These are phyloP conservation scores for Drosophila putrida DNA, from an alignment of 2,888 invertebrate species.

Conservation along the genomic window DNA sequence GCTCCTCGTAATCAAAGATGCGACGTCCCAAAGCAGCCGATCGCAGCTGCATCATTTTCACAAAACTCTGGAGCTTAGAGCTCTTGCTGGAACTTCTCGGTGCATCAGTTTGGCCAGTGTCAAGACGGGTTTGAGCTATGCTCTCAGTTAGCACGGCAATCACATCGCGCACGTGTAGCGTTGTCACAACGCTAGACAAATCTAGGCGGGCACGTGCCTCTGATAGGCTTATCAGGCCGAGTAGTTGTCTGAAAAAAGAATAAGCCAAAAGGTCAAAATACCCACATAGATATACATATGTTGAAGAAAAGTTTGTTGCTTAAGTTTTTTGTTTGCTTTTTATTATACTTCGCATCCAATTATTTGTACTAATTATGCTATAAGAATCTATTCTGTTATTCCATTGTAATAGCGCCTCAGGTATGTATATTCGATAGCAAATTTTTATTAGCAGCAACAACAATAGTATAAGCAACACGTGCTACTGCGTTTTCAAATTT, in stretches of 20 bases:
- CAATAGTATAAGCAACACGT: not conserved
- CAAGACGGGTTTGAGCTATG: slow-evolving; percentile 91
- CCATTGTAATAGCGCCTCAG: not conserved
- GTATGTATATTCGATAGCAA: not conserved
- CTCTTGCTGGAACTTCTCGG: slow-evolving; percentile 73
- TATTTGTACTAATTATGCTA: slow-evolving; percentile 2
- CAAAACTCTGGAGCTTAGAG: slow-evolving; percentile 89
- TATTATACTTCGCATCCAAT: not conserved
- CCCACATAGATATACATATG: not conserved
- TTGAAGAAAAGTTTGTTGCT: slow-evolving; percentile 39
- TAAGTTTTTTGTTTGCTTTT: slow-evolving; percentile 29
- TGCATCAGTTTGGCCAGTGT: slow-evolving; percentile 70
- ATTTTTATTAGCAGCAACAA: too few species aligned
- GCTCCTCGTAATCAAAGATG: slow-evolving; percentile 91
- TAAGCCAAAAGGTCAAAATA: not conserved
- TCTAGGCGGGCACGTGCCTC: slow-evolving; percentile 96
- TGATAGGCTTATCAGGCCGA: slow-evolving; percentile 94
- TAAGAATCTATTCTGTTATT: not conserved
- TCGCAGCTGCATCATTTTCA: slow-evolving; percentile 89
- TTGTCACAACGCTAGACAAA: slow-evolving; percentile 92
- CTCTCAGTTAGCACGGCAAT: slow-evolving; percentile 94
- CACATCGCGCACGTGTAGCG: slow-evolving; percentile 93
- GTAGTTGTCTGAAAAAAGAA: slow-evolving; percentile 89
- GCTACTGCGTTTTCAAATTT: not conserved
- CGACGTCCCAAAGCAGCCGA: slow-evolving; percentile 89